phyloP scores from a whole-genome alignment of 1,140 invertebrate species.

The Sogatella furcifera region DNA sequence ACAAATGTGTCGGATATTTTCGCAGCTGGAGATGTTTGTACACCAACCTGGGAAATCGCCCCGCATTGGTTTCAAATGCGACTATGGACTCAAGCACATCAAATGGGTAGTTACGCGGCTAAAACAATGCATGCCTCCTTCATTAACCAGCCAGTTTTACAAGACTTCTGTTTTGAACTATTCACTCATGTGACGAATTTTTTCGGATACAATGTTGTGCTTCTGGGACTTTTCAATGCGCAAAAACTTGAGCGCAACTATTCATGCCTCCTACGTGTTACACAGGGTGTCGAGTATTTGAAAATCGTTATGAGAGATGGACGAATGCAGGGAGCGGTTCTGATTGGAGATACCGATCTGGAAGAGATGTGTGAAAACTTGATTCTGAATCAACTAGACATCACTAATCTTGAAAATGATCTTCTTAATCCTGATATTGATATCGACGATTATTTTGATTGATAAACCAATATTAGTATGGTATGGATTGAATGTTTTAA shows the following conservation, averaged over 20 bases:
- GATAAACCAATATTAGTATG: constrained; percentile 13
- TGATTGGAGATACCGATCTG: constrained; percentile 94
- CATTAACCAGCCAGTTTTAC: constrained; percentile 49
- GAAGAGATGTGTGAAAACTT: constrained; percentile 98
- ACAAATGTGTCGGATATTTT: constrained; percentile 71
- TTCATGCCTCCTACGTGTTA: constrained; percentile 78
- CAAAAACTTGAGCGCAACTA: constrained; percentile 76
- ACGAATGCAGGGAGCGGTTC: constrained; percentile 79
- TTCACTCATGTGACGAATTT: constrained; percentile 94
- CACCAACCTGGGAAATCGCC: constrained; percentile 61
- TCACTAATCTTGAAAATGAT: constrained; percentile 80
- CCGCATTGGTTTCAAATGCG: constrained; percentile 94
- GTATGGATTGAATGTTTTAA: too few species aligned
- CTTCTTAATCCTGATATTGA: constrained; percentile 91
- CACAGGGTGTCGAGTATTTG: constrained; percentile 74
- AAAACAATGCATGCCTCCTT: constrained; percentile 70
- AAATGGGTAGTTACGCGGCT: constrained; percentile 92
- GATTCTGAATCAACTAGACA: constrained; percentile 88
- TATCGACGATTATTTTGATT: constrained; percentile 99
- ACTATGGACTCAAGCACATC: constrained; percentile 93
- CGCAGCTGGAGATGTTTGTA: constrained; percentile 91
- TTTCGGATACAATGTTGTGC: constrained; percentile 89
- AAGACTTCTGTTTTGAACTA: constrained; percentile 94
- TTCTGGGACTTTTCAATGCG: constrained; percentile 90
- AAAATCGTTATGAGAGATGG: constrained; percentile 84